Percentiles rank a stretch among this genome's conserved stretches.
These are phyloP conservation scores for Rhopilema esculentum DNA, from an alignment of 30 jellyfish, hydroid and myxozoan genomes.

Conservation along the genomic window DNA sequence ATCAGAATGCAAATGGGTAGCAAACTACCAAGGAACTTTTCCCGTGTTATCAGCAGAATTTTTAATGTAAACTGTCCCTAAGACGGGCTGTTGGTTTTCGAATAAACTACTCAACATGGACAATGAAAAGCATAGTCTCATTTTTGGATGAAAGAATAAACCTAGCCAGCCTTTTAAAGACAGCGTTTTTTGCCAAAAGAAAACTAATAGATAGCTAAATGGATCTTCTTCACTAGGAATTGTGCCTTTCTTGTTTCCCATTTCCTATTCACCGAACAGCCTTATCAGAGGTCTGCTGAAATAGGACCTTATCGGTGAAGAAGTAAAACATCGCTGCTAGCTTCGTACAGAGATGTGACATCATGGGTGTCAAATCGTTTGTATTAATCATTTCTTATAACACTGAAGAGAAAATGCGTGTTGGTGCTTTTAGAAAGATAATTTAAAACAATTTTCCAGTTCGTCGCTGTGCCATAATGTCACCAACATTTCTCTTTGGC, in stretches of 20 bases:
- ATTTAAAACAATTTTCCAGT: too few species aligned
- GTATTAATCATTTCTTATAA: not conserved
- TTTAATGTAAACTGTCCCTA: constrained; percentile 29
- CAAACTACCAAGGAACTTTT: constrained; percentile 36
- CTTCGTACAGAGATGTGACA: not conserved
- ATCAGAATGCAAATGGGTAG: constrained; percentile 66
- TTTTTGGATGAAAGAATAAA: not conserved
- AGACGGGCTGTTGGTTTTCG: not conserved
- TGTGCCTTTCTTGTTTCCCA: not conserved
- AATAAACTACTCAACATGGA: not conserved
- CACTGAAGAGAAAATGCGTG: not conserved
- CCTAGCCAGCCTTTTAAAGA: not conserved
- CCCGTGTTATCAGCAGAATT: constrained; percentile 23
- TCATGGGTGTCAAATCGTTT: not conserved
- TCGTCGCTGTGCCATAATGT: not conserved
- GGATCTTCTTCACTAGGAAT: not conserved
- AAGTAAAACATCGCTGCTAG: not conserved
- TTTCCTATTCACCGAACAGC: not conserved
- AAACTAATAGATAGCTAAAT: not conserved
- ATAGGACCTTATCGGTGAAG: not conserved
- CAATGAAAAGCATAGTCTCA: not conserved
- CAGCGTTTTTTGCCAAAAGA: not conserved
- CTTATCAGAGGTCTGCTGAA: not conserved
- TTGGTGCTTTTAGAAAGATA: not conserved
- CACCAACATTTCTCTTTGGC: too few species aligned